Conservation (phyloP, 2,797 vertebrate species). For the Lateolabrax maculatus region DNA sequence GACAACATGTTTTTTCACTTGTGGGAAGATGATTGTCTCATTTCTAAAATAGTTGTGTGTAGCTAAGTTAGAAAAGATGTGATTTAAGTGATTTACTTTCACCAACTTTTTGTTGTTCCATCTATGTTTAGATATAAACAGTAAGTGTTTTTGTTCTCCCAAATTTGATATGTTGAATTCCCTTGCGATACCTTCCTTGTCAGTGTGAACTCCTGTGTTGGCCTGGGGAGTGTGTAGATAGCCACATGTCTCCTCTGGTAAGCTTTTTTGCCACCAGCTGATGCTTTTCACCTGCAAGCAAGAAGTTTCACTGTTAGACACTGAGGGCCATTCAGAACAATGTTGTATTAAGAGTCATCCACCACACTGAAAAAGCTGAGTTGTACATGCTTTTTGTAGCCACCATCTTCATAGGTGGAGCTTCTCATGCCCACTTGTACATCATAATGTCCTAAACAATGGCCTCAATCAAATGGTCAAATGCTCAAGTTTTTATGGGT, state of each 20-base stretch:
- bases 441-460: neutral
- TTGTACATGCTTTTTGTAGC: neutral
- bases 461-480: neutral
- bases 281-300: constrained; percentile 9
- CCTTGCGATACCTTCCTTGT: neutral
- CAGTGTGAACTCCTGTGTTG: constrained; percentile 2
- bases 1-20: constrained; percentile 1
- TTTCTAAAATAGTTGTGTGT: constrained; percentile 8
- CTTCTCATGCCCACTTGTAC: neutral
- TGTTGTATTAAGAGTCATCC: neutral
- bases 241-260: neutral
- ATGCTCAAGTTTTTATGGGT: neutral
- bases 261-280: neutral
- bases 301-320: neutral
- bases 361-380: neutral
- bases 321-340: neutral
- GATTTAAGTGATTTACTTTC: constrained; percentile 2
- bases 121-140: neutral
- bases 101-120: neutral
- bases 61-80: constrained; percentile 4
- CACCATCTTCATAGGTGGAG: neutral
- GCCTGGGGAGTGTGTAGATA: neutral
- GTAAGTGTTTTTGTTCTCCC: neutral
- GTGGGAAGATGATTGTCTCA: neutral
- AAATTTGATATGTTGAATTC: neutral